Conservation (phyloP, 2,113 vertebrate genomes). For the Alligator mississippiensis region DNA sequence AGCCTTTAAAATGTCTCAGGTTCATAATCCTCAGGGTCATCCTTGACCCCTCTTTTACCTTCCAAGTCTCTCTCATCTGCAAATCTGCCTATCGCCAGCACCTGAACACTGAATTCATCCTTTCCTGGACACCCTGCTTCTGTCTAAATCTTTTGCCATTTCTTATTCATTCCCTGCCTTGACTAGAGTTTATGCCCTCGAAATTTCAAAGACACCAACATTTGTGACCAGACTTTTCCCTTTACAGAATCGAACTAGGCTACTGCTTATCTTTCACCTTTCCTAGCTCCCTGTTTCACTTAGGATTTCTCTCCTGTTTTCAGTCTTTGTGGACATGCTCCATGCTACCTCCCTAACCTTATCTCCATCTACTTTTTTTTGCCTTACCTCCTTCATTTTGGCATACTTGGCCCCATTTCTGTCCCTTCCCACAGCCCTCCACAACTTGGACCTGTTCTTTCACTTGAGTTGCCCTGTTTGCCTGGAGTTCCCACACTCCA, state of each 20-base stretch:
- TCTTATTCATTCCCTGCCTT: neutral
- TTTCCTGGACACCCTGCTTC: neutral
- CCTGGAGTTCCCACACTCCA: neutral
- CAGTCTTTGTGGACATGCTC: neutral
- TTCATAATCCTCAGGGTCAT: neutral
- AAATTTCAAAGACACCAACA: neutral
- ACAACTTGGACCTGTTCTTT: neutral
- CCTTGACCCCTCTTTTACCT: accelerated
- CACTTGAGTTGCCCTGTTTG: neutral
- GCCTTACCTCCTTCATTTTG: neutral
- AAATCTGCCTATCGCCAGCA: neutral
- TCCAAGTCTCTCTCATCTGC: neutral
- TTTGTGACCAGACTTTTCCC: neutral
- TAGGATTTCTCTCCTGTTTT: neutral
- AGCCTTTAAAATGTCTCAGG: neutral
- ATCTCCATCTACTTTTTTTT: neutral
- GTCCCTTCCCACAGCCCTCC: accelerated
- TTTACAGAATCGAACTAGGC: neutral
- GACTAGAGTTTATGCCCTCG: neutral
- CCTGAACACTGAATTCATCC: neutral
- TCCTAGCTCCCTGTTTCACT: neutral
- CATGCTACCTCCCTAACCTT: neutral
- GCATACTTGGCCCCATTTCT: neutral
- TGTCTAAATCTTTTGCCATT: neutral
- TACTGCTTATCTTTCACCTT: neutral